Percentiles rank a stretch among this genome's conserved stretches.
These are phyloP conservation scores for Heliornis fulica DNA, from an alignment of 2,113 vertebrate species.

Conservation along the genomic window DNA sequence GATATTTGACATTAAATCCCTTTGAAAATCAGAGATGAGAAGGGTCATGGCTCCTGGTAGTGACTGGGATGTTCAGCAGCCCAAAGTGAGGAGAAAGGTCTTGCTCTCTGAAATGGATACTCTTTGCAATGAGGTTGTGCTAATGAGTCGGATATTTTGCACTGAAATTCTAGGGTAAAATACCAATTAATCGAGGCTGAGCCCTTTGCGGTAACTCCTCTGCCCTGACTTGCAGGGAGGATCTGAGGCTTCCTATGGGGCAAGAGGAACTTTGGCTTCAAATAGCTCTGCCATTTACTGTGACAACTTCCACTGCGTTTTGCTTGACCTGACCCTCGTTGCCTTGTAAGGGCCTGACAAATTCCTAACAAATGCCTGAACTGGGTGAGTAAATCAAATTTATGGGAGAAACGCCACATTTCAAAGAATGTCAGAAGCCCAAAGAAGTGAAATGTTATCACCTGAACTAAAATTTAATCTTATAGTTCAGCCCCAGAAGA, in stretches of 20 bases:
- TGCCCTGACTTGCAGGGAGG: not conserved
- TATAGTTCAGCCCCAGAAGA: slow-evolving; percentile 15
- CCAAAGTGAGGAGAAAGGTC: not conserved
- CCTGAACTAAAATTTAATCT: slow-evolving; percentile 38
- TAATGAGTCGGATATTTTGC: not conserved
- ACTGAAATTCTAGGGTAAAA: not conserved
- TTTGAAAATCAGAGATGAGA: not conserved
- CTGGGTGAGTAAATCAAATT: slow-evolving; percentile 42
- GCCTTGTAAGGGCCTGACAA: slow-evolving; percentile 25
- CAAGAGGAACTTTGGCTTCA: slow-evolving; percentile 10
- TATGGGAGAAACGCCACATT: slow-evolving; percentile 17
- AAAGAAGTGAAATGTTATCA: slow-evolving; percentile 39
- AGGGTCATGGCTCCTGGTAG: not conserved
- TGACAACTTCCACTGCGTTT: not conserved
- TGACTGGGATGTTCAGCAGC: not conserved
- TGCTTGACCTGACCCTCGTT: not conserved
- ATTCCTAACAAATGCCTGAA: slow-evolving; percentile 6
- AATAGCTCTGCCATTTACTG: not conserved
- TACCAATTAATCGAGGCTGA: not conserved
- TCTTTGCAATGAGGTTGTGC: not conserved
- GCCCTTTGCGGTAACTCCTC: not conserved
- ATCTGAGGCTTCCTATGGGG: slow-evolving; percentile 10
- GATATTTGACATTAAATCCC: not conserved
- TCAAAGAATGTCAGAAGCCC: slow-evolving; percentile 26
- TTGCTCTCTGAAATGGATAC: not conserved